Conservation (phyloP, 2,797 vertebrate genomes). For the Lates japonicus region DNA sequence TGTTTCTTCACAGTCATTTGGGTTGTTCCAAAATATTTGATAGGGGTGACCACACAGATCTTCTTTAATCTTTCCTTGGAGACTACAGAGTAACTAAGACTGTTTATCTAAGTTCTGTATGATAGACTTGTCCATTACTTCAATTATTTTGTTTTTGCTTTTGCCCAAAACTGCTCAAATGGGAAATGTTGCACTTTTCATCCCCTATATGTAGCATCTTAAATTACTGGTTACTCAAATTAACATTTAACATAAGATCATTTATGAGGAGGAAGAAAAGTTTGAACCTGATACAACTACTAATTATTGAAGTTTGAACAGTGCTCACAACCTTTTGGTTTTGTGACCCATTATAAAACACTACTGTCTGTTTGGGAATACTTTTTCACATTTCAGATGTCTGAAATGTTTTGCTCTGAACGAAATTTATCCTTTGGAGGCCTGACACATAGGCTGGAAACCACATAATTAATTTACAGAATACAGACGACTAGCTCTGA, state of each 20-base stretch:
- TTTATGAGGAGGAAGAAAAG: too few relatives aligned
- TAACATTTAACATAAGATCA: neutral
- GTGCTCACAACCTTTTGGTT: neutral
- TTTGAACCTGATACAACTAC: neutral
- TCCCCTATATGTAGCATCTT: neutral
- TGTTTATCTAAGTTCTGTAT: too few relatives aligned
- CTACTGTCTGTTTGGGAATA: too few relatives aligned
- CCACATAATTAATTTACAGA: neutral
- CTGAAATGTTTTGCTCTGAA: neutral
- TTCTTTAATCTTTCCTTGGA: conserved; percentile 27
- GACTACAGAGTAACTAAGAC: neutral
- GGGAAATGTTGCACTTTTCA: neutral
- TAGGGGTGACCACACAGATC: conserved; percentile 33
- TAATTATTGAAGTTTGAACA: neutral
- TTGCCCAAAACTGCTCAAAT: too few relatives aligned
- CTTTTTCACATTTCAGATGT: neutral
- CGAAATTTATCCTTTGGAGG: neutral
- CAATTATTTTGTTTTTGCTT: too few relatives aligned
- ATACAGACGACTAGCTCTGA: neutral
- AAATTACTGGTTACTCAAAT: neutral
- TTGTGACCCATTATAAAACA: neutral
- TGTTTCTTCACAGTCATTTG: conserved; percentile 43
- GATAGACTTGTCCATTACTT: neutral
- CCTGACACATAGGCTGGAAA: neutral
- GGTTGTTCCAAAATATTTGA: conserved; percentile 32